A percentile compares a stretch with the other conserved stretches of the same genome.
These are phyloP conservation scores for Athene noctua DNA, from an alignment of 2,113 vertebrate species.

Conservation along the genomic window DNA sequence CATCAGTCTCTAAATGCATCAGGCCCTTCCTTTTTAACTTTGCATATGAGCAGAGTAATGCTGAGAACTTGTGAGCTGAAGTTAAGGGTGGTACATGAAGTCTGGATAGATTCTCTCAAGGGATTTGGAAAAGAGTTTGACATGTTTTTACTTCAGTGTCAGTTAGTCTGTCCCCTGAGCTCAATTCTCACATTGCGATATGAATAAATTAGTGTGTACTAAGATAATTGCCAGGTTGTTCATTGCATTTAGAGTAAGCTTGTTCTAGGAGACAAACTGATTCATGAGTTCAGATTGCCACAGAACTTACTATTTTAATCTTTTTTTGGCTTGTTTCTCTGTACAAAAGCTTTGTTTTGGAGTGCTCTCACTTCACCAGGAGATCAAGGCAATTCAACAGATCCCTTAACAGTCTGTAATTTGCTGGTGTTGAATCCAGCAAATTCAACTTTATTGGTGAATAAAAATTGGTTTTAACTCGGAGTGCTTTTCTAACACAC, in stretches of 20 bases:
- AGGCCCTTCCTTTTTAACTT: neutral
- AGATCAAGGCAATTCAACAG: neutral
- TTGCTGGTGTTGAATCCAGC: neutral
- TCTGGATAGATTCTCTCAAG: neutral
- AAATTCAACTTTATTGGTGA: too few species aligned
- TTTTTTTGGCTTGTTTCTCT: neutral
- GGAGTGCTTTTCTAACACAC: neutral
- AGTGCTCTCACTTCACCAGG: neutral
- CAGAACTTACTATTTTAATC: neutral
- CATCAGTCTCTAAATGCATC: neutral
- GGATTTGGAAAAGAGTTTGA: neutral
- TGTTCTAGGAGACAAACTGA: neutral
- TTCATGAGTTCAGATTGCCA: neutral
- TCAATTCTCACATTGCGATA: neutral
- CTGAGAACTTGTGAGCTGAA: neutral
- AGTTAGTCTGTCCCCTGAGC: neutral
- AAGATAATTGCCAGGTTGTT: neutral
- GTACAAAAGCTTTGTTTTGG: neutral
- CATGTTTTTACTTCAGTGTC: neutral
- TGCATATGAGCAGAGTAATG: neutral
- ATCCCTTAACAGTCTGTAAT: neutral
- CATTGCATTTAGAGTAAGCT: neutral
- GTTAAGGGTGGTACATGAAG: neutral
- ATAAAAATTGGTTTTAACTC: neutral
- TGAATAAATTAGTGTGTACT: neutral